A percentile compares a stretch with the other conserved stretches of the same genome.
phyloP scores from a whole-genome alignment of 2,797 vertebrate genomes.

The Halcyon chelicuti region DNA sequence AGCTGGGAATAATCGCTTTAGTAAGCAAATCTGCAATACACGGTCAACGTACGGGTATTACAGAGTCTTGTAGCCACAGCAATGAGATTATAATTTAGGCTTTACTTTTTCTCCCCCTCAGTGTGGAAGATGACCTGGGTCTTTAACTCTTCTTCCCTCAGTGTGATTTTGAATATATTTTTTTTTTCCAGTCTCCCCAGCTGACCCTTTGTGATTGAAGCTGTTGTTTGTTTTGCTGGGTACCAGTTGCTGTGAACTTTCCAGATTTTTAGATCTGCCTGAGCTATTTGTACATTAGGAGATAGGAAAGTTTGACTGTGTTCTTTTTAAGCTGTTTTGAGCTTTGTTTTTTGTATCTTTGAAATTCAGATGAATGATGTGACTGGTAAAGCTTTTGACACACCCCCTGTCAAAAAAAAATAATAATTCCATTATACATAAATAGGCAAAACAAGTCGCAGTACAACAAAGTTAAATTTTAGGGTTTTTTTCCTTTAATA shows the following conservation, averaged over 20 bases:
- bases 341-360: background rate
- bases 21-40: background rate
- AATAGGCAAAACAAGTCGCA: background rate
- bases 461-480: background rate
- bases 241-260: background rate
- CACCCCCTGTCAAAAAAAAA: background rate
- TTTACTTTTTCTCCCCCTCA: background rate
- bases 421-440: background rate
- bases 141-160: background rate
- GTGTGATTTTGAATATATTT: background rate
- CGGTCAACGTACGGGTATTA: background rate
- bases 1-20: background rate
- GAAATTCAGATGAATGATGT: background rate
- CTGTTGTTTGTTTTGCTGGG: background rate
- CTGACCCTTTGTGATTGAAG: background rate
- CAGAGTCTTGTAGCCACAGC: background rate
- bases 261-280: background rate
- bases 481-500: background rate
- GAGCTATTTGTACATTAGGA: background rate
- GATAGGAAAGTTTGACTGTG: background rate
- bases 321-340: background rate
- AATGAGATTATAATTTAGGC: background rate
- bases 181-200: background rate
- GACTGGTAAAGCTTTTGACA: background rate
- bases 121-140: background rate